phyloP scores from a whole-genome alignment of 2,797 vertebrate genomes.

The Girardinus metallicus region DNA sequence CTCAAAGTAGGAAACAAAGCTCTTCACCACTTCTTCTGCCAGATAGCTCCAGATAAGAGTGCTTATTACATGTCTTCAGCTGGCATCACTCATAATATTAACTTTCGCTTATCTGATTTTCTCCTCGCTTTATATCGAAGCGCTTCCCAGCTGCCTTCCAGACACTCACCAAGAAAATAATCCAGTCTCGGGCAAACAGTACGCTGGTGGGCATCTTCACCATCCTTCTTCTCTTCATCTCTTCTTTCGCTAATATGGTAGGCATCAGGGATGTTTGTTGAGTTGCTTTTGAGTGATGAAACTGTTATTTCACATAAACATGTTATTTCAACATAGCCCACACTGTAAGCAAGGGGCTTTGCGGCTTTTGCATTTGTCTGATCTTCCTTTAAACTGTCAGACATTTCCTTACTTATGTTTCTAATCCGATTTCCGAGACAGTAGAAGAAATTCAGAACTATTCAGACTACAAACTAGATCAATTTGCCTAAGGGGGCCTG shows the following conservation, averaged over 20 bases:
- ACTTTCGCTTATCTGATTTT: constrained; percentile 54
- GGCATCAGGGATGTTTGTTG: constrained; percentile 22
- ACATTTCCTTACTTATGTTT: not conserved
- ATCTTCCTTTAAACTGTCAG: not conserved
- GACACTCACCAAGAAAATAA: constrained; percentile 87
- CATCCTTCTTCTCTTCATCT: constrained; percentile 91
- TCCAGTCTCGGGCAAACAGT: constrained; percentile 91
- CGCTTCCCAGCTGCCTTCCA: constrained; percentile 86
- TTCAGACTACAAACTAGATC: constrained; percentile 20
- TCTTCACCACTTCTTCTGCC: constrained; percentile 22
- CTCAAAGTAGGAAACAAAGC: constrained; percentile 84
- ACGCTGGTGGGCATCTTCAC: constrained; percentile 89
- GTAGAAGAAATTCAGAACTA: constrained; percentile 15
- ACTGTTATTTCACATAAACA: constrained; percentile 6
- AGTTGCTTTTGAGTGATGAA: constrained; percentile 19
- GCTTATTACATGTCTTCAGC: constrained; percentile 49
- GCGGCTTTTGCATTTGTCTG: not conserved
- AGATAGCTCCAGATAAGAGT: constrained; percentile 50
- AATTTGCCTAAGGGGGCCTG: constrained; percentile 21
- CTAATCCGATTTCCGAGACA: constrained; percentile 14
- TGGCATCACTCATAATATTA: constrained; percentile 55
- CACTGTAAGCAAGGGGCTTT: not conserved
- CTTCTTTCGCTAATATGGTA: constrained; percentile 95
- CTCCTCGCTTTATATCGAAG: constrained; percentile 49
- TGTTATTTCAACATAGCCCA: constrained; percentile 13